phyloP scores from a whole-genome alignment of 2,113 vertebrate genomes.

The Spilogale gracilis region DNA sequence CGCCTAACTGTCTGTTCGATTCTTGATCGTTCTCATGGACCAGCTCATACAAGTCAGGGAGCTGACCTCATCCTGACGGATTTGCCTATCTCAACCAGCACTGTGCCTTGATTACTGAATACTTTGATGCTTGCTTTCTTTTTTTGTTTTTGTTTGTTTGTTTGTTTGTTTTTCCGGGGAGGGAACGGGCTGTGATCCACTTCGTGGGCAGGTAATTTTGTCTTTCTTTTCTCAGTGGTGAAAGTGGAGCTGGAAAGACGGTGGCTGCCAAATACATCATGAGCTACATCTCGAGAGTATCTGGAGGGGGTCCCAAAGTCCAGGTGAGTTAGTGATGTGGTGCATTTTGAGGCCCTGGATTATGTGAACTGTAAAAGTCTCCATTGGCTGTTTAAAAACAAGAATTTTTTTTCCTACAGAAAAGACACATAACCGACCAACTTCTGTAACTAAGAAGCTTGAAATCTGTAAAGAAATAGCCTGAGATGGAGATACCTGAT shows the following conservation, averaged over 20 bases:
- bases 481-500: background rate
- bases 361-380: background rate
- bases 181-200: background rate
- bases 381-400: background rate
- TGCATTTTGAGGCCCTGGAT: background rate
- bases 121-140: background rate
- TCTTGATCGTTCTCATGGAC: background rate
- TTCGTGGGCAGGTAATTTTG: background rate
- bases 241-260: constrained; percentile 98
- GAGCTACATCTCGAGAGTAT: constrained; percentile 97
- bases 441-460: background rate
- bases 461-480: constrained; percentile 17
- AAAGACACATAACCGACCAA: background rate
- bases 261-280: constrained; percentile 99
- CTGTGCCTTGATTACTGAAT: background rate
- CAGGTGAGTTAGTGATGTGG: constrained; percentile 89
- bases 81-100: background rate
- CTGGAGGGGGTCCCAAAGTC: constrained; percentile 96
- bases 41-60: background rate
- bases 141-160: background rate
- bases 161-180: background rate
- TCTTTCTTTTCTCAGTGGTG: constrained; percentile 89
- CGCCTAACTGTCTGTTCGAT: background rate
- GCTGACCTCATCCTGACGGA: background rate
- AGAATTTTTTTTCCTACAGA: background rate